Base-by-base conservation (phyloP, 2,888 invertebrate species). In the Monopis laevigella region DNA sequence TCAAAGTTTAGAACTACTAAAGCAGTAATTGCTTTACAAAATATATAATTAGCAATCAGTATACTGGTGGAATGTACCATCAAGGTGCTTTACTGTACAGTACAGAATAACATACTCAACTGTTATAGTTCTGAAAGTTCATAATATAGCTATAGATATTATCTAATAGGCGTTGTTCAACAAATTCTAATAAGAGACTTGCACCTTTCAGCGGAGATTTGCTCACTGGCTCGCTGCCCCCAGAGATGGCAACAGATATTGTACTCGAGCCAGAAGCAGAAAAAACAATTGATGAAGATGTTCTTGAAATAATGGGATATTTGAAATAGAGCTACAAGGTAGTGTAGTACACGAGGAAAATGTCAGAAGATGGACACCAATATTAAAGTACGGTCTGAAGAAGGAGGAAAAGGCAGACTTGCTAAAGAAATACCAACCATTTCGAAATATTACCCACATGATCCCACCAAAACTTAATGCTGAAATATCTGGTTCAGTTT, bases 361-460 rank as follows among this genome's bases (percentile, higher is more conserved):
- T 4, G 38, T 16, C 2, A 11, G 24, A n/a, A n/a, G 38, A 18
- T 38, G 38, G 38, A 24, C 21, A 21, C 11, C 16, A n/a, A 24
- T 38, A 11, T 26, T 38, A 7, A 17, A 12, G 4, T 24, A 38
- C 10, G 24, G 38, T 11, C 10, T 38, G n/a, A 38, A 12, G 5
- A 24, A 38, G 11, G 38, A 38, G 16, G 38, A 38, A n/a, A 38
- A 38, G 11, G 12, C 6, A 3, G 4, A 16, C 2, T 3, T 38
- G 7, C 4, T 38, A 5, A 38, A 38, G 4, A 6, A 38, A 38
- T 38, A 38, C n/a, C 21, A 13, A 21, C 12, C 26, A 38, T 38
- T 21, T n/a, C 8, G 13, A 8, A 38, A 38, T 16, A 12, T 18
- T 11, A n/a, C 16, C 5, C 5, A 4, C 3, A 38, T 38, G 26